Base-by-base conservation (phyloP, 1,140 invertebrate genomes). In the Aradophagus sp. region DNA sequence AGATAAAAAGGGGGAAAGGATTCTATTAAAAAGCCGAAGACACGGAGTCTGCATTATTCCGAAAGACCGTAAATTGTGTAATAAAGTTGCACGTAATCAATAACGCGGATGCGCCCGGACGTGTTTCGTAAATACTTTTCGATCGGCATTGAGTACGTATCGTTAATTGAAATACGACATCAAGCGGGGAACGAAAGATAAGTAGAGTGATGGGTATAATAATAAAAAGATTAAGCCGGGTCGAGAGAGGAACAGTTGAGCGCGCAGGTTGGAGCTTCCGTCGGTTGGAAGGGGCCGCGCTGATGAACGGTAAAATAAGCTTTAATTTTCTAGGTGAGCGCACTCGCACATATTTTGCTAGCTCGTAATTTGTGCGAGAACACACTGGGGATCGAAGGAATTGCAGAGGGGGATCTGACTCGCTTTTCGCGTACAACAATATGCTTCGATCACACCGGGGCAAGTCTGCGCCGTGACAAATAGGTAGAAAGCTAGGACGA, bases 321-420 rank as follows among this genome's bases (percentile, higher is more conserved):
- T 77, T 75, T 76, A 81, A 84, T 84, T 84, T 83, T 83, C 80
- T 78, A 73, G 75, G 74, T 65, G 81, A 81, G 42, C 48, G 77
- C 74, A 47, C 76, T 72, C 53, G 69, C 61, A 68, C 61, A 61
- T 68, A 67, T 67, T 68, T 61, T 13, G 58, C 41, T 53, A 41
- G 47, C 39, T 65, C 59, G 76, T 77, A 78, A 79, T 78, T 78
- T 74, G 38, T 59, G 44, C 41, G 38, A 41, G 56, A 34, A 44
- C 12, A 48, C 42, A 44, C 48, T 50, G 31, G 66, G 73, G 70
- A 73, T 76, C 42, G 55, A 68, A 56, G 71, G 77, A 76, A 79
- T n/a, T n/a, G n/a, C n/a, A n/a, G n/a, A n/a, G n/a, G n/a, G n/a
- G n/a, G n/a, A n/a, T n/a, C n/a, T n/a, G n/a, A n/a, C n/a, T n/a